phyloP scores from a whole-genome alignment of 2,113 vertebrate genomes.

The Amblyornis subalaris region DNA sequence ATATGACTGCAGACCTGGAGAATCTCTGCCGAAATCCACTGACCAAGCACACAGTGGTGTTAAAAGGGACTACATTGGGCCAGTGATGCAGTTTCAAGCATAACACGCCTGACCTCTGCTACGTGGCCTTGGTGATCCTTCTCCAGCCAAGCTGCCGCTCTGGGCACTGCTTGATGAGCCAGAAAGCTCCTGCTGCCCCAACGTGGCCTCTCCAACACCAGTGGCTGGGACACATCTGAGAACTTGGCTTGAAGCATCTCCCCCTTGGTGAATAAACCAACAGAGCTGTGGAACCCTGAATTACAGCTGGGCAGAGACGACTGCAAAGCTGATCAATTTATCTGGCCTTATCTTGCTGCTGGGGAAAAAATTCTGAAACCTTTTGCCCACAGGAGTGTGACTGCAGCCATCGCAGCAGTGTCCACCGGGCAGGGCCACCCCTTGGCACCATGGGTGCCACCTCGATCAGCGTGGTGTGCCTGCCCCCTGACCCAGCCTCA shows the following conservation, averaged over 20 bases:
- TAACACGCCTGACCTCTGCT: fast-evolving
- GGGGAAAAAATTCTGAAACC: fast-evolving
- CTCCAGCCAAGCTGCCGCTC: background rate
- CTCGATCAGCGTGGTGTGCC: fast-evolving
- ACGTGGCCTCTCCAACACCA: background rate
- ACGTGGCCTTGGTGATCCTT: fast-evolving
- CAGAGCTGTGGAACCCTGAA: background rate
- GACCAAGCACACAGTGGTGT: background rate
- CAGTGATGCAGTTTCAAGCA: background rate
- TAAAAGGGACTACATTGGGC: background rate
- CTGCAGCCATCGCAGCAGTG: background rate
- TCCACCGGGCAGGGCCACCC: no score
- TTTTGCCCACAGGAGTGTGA: background rate
- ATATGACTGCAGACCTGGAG: background rate
- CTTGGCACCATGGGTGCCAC: no score
- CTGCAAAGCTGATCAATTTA: background rate
- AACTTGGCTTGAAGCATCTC: background rate
- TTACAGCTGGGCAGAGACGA: background rate
- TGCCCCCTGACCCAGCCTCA: background rate
- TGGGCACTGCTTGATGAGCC: fast-evolving
- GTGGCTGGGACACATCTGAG: fast-evolving
- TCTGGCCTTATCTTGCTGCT: background rate
- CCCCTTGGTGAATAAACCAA: background rate
- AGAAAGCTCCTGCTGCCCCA: background rate
- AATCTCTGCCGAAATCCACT: background rate